Base-by-base conservation (phyloP, 2,113 vertebrate species). In the Mandrillus leucophaeus region DNA sequence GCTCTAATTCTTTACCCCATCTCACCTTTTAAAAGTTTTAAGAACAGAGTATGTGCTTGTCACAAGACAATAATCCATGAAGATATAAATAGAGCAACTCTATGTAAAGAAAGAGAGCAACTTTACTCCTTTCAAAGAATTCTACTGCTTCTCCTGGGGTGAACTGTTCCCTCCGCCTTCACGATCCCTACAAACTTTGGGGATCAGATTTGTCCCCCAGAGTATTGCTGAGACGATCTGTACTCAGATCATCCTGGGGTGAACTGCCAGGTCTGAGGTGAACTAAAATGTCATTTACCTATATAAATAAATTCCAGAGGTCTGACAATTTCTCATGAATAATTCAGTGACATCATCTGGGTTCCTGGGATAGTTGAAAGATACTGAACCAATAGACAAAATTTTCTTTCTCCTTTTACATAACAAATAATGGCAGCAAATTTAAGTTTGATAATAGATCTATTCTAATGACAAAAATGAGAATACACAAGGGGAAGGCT, bases 291-390 rank as follows among this genome's bases (percentile, higher is more conserved):
- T 61, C 30, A 45, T 45, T 95, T 95, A 50, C 30, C 61, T 61
- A 59, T n/a, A 45, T 87, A 92, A 95, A 92, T 70, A 87, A 92
- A 89, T 81, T 40, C 38, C 48, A 87, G 45, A 27, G 50, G n/a
- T 79, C 38, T 96, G 86, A 5, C 79, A 43, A 96, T 79, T 95
- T 96, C 64, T 90, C 27, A 87, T 78, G 45, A 90, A 88, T 84
- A 80, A 84, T 2, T 61, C 30, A 81, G 12, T 52, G 45, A 90
- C 57, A 40, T 82, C 6, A 32, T 45, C n/a, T 81, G 35, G 2
- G 25, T 72, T 90, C 14, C 40, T 96, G 61, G 35, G 40, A 79
- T 35, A 83, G 66, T 30, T 85, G n/a, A 80, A 96, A 97, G 76
- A 73, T 75, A 90, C 16, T n/a, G 32, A 38, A 50, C 22, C 17